Evolutionary conservation across 2,888 invertebrate species (phyloP).

Genomic region (Patella ulyssiponensis): DNA sequence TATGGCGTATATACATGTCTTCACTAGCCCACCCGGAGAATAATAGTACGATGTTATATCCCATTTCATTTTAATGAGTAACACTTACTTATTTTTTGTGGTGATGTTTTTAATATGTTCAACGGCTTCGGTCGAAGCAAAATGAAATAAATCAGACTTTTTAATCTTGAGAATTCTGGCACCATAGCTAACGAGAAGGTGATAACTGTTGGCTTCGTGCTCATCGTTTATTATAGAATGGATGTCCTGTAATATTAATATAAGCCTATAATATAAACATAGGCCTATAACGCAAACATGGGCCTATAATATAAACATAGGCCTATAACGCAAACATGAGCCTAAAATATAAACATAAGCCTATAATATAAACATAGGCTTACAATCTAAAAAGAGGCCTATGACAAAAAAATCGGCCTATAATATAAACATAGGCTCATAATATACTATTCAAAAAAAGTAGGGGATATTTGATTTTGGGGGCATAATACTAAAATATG

Average conservation of each 20-base stretch:
- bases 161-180: conserved; percentile 52
- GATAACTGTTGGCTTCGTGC: conserved; percentile 25
- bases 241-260: conserved; percentile 45
- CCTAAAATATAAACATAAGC: no score
- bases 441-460: no score
- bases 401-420: neutral
- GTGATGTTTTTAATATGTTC: conserved; percentile 48
- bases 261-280: neutral
- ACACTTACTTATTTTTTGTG: conserved; percentile 45
- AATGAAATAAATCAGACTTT: conserved; percentile 47
- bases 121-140: conserved; percentile 47
- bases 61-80: no score
- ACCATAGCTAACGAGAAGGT: conserved; percentile 57
- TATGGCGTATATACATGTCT: no score
- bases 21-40: no score
- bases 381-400: no score
- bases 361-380: no score
- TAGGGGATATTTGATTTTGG: no score
- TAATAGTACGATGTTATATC: no score
- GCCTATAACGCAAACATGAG: neutral
- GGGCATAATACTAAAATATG: no score
- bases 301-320: neutral
- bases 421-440: no score
- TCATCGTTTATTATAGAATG: conserved; percentile 30
- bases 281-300: neutral